Evolutionary conservation across 1,140 invertebrate genomes (phyloP).

Genomic region (Drosophila watanabei): DNA sequence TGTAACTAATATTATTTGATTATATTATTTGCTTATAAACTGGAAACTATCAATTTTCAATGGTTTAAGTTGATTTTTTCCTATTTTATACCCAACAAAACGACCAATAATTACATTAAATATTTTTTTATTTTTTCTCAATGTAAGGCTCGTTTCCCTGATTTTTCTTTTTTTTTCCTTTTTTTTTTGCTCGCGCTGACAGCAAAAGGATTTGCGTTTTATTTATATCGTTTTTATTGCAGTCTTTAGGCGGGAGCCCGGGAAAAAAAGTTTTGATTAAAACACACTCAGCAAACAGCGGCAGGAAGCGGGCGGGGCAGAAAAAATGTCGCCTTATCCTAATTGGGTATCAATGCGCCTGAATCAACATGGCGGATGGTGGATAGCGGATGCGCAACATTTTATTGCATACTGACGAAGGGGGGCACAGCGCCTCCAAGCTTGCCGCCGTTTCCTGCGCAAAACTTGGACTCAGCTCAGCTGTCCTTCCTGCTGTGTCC

Average conservation of each 20-base stretch:
- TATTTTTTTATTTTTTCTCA: background rate
- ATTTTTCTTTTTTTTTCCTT: slow-evolving; percentile 17
- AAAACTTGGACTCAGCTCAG: slow-evolving; percentile 44
- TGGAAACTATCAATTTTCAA: background rate
- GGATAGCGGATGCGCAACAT: slow-evolving; percentile 69
- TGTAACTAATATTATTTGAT: background rate
- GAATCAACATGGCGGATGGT: slow-evolving; percentile 62
- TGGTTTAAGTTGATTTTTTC: too few relatives aligned
- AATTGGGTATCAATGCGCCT: slow-evolving; percentile 83
- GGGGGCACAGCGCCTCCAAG: slow-evolving; percentile 21
- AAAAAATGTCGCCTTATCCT: slow-evolving; percentile 77
- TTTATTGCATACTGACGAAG: slow-evolving; percentile 72
- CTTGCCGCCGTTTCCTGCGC: slow-evolving; percentile 63
- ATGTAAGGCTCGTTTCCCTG: slow-evolving; percentile 16
- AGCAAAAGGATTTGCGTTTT: slow-evolving; percentile 76
- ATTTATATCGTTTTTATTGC: slow-evolving; percentile 79
- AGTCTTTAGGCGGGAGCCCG: slow-evolving; percentile 38
- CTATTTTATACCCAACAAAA: background rate
- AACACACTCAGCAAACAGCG: slow-evolving; percentile 69
- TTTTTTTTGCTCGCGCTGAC: slow-evolving; percentile 37
- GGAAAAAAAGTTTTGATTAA: slow-evolving; percentile 74
- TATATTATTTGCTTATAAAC: background rate
- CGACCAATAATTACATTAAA: too few relatives aligned
- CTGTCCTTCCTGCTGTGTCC: slow-evolving; percentile 24
- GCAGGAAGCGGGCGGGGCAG: background rate